A percentile compares a stretch with the other conserved stretches of the same genome.
Evolutionary conservation across 2,113 vertebrate genomes (phyloP).

Genomic region (Sinocyclocheilus rhinocerous): DNA sequence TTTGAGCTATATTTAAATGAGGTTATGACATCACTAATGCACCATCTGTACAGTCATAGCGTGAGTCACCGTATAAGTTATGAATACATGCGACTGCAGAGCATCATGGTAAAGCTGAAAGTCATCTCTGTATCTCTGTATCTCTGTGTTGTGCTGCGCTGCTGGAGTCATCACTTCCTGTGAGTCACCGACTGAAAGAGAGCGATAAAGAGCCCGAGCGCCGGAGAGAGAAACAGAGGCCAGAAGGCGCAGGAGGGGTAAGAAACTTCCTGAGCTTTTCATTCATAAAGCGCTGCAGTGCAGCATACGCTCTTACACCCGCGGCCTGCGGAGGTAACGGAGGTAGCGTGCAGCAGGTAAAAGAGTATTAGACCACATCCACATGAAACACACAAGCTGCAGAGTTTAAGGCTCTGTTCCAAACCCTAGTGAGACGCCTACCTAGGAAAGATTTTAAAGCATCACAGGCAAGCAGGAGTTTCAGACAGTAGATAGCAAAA

Average conservation of each 20-base stretch:
- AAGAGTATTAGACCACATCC: neutral
- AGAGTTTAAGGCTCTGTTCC: neutral
- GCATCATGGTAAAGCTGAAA: conserved; percentile 10
- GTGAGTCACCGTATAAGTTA: neutral
- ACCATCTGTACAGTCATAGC: neutral
- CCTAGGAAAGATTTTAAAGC: neutral
- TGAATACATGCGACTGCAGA: conserved; percentile 4
- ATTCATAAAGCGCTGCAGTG: conserved; percentile 56
- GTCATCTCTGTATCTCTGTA: neutral
- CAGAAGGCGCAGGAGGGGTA: neutral
- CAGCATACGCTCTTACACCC: conserved; percentile 19
- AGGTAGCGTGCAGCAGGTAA: neutral
- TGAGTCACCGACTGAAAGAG: conserved; percentile 50
- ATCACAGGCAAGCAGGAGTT: neutral
- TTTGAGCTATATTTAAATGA: neutral
- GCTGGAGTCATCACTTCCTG: conserved; percentile 33
- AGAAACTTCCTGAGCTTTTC: conserved; percentile 35
- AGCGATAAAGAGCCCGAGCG: conserved; percentile 43
- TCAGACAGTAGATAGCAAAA: neutral
- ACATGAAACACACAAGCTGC: neutral
- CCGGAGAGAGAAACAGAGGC: conserved; percentile 30
- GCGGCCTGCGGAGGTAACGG: neutral
- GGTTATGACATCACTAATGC: neutral
- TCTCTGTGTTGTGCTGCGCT: conserved; percentile 22
- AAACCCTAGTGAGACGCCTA: neutral